Evolutionary conservation across 1,140 invertebrate species (phyloP), one percentile per base, ranked within the genome.

Genomic region (silkworm (Bombyx mori)): DNA sequence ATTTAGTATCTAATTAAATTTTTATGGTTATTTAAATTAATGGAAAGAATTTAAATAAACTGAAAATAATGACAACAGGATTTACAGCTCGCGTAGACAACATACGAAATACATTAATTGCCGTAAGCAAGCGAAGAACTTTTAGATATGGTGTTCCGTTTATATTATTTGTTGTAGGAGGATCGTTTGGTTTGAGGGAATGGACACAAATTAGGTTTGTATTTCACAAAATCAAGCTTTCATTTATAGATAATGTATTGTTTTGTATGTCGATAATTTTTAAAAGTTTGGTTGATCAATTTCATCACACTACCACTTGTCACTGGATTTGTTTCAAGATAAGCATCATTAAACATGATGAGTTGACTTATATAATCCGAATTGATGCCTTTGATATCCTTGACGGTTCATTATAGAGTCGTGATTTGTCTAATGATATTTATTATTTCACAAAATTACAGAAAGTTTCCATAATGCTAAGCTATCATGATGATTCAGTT

Each of bases 111-210:
- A 57, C 58, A 54, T 54, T 73, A 42, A 58, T 49, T 56, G 8
- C 46, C 42, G 60, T 76, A 43, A 73, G 66, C 51, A 80, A 73
- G 65, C 71, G 62, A 7, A 88, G 79, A 75, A 85, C 81, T 35
- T 51, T 92, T 42, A 89, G 77, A 72, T 90, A 89, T 77, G 92
- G 92, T 12, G 57, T 93, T 35, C 93, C 93, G 7, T 94, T 94
- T 77, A 66, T 94, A 7, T 54, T 92, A 47, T 89, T 93, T 56
- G 79, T 93, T 44, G 66, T 94, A 50, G 92, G 91, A 47, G 92
- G 92, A 57, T 93, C 93, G 0, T 92, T 93, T 76, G 92, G 90
- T 10, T 73, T 94, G n/a, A 89, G 83, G 72, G 90, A 94, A 88
- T 94, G 94, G 84, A 86, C 92, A 7, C 86, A 90, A 69, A 65